A percentile compares a stretch with the other conserved stretches of the same genome.
Conservation (phyloP, 2,888 invertebrate genomes). For the Thereva unica region DNA sequence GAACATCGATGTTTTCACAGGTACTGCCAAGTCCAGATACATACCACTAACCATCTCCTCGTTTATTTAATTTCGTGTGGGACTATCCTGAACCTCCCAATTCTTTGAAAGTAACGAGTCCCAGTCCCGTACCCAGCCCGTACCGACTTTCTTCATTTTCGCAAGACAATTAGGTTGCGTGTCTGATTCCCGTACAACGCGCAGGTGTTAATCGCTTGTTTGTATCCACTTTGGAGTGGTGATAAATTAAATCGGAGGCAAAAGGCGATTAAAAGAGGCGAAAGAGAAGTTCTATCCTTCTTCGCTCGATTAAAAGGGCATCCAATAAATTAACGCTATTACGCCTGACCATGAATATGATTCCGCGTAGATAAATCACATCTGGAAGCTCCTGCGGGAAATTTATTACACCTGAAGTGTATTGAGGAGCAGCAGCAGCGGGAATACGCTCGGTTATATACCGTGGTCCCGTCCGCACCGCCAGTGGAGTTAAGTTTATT, state of each 20-base stretch:
- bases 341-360: conserved; percentile 31
- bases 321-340: conserved; percentile 40
- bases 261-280: conserved; percentile 26
- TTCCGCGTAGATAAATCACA: conserved; percentile 37
- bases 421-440: conserved; percentile 28
- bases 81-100: neutral
- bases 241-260: conserved; percentile 38
- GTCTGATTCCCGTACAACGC: conserved; percentile 31
- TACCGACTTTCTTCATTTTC: conserved; percentile 20
- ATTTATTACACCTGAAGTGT: conserved; percentile 11
- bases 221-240: conserved; percentile 36
- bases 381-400: conserved; percentile 32
- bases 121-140: neutral
- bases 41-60: no score
- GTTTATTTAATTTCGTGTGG: conserved; percentile 12
- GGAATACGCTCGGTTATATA: neutral
- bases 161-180: conserved; percentile 39
- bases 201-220: conserved; percentile 42
- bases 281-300: conserved; percentile 6
- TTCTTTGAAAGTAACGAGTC: no score
- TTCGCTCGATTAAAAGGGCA: conserved; percentile 37
- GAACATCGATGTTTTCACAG: no score
- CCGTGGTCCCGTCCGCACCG: conserved; percentile 20
- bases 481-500: conserved; percentile 20
- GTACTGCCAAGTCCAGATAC: no score